Evolutionary conservation across 2,797 vertebrate species (phyloP).

Genomic region (Taeniopygia guttata): DNA sequence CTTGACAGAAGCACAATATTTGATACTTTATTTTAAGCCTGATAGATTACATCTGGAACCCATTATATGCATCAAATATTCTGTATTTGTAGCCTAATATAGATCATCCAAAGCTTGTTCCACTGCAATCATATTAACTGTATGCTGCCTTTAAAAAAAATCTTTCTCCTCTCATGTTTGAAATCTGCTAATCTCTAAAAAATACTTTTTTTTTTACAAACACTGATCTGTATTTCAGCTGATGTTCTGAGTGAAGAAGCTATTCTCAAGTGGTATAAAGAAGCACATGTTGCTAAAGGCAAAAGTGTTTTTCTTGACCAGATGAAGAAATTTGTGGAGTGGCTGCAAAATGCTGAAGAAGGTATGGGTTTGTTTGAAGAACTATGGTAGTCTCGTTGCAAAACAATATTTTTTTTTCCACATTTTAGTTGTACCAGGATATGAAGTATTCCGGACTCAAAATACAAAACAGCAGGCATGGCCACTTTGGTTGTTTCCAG

Average conservation of each 20-base stretch:
- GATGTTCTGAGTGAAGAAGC: constrained; percentile 92
- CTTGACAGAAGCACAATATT: neutral
- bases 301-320: constrained; percentile 92
- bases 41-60: neutral
- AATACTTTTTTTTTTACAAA: neutral
- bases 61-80: neutral
- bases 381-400: neutral
- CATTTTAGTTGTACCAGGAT: neutral
- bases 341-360: constrained; percentile 92
- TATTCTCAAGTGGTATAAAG: constrained; percentile 91
- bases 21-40: neutral
- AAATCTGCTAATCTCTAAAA: neutral
- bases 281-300: constrained; percentile 87
- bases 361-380: constrained; percentile 70
- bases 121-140: neutral
- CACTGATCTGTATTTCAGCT: constrained; percentile 74
- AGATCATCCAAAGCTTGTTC: neutral
- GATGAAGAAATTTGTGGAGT: constrained; percentile 94
- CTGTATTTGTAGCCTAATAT: neutral
- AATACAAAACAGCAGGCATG: neutral
- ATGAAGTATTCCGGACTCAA: neutral
- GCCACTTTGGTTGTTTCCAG: neutral
- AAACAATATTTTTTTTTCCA: neutral
- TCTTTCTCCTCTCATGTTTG: neutral
- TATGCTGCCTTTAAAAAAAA: neutral